phyloP scores from a whole-genome alignment of 2,113 vertebrate species.

The Ramphastos sulfuratus region DNA sequence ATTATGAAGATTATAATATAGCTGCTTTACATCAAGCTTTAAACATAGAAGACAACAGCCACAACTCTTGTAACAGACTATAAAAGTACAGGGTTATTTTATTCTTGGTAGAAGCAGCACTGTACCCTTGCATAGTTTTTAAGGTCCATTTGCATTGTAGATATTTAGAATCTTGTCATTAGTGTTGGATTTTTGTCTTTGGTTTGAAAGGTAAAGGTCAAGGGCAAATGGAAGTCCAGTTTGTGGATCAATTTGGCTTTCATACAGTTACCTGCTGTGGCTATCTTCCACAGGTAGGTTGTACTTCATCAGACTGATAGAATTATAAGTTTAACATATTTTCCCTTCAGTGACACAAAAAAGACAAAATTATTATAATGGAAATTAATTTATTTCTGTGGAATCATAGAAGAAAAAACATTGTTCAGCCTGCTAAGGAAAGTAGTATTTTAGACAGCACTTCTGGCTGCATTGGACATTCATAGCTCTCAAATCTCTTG shows the following conservation, averaged over 20 bases:
- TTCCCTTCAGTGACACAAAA: background rate
- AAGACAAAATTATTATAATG: background rate
- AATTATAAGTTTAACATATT: background rate
- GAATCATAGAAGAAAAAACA: background rate
- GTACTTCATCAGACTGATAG: background rate
- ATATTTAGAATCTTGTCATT: background rate
- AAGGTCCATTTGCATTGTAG: background rate
- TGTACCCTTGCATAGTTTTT: background rate
- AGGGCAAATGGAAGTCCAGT: slow-evolving; percentile 66
- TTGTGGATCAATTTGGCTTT: slow-evolving; percentile 89
- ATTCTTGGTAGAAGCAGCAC: background rate
- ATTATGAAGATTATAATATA: background rate
- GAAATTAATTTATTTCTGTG: background rate
- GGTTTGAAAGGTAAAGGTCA: slow-evolving; percentile 70
- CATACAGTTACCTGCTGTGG: slow-evolving; percentile 90
- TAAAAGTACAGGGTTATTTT: background rate
- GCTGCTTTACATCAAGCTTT: background rate
- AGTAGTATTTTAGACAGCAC: background rate
- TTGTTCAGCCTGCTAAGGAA: background rate
- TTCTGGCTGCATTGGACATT: background rate
- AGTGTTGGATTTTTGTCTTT: slow-evolving; percentile 29
- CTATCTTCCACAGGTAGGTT: slow-evolving; percentile 90
- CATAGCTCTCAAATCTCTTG: background rate
- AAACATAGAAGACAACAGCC: background rate
- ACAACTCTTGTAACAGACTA: background rate